Percentiles rank a stretch among this genome's conserved stretches.
Conservation (phyloP, 2,113 vertebrate species). For the Brachypodius melanocephalos region DNA sequence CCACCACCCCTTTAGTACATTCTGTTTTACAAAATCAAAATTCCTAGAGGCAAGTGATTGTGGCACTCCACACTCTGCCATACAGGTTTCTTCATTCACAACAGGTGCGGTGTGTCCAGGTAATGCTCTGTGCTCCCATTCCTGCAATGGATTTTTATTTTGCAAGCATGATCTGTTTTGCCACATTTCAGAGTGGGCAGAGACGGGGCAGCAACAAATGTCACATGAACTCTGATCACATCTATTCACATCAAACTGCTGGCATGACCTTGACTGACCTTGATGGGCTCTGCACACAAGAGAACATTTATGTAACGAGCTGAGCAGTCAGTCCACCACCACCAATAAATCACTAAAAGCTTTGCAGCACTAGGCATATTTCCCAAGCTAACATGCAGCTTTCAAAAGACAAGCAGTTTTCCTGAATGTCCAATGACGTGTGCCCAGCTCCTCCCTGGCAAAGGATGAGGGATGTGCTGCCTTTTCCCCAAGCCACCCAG, state of each 20-base stretch:
- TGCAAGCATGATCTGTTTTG: neutral
- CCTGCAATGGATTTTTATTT: neutral
- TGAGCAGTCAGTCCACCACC: neutral
- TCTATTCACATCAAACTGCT: neutral
- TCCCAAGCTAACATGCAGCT: neutral
- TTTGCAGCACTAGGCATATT: neutral
- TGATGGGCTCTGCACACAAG: neutral
- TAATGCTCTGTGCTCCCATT: neutral
- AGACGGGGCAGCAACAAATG: neutral
- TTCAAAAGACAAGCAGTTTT: neutral
- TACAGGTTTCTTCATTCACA: neutral
- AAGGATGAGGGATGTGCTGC: neutral
- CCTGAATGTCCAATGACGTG: neutral
- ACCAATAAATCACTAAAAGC: neutral
- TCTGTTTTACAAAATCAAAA: neutral
- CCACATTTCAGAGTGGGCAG: accelerated
- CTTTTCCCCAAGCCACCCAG: neutral
- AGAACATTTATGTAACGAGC: neutral
- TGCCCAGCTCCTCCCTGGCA: neutral
- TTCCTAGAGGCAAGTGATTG: neutral
- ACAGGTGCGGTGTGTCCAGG: neutral
- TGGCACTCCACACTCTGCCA: neutral
- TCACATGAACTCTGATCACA: neutral
- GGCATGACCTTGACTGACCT: neutral
- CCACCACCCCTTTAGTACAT: neutral